Percentiles rank a stretch among this genome's conserved stretches.
phyloP scores from a whole-genome alignment of 2,888 invertebrate species.

The Drosophila vallismaia region DNA sequence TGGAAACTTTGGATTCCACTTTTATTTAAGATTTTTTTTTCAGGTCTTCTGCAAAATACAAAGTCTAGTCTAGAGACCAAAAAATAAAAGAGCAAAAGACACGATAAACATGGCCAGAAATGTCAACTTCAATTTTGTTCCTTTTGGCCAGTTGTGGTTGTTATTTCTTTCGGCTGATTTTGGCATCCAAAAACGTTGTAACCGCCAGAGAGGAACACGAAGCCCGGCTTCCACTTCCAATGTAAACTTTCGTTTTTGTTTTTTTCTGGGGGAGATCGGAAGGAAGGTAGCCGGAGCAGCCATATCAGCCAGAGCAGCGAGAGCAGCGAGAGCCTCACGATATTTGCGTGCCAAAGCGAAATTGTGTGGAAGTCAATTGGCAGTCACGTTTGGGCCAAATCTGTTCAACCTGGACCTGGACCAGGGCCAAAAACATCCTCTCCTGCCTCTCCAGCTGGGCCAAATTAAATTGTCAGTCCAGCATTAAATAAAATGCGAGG shows the following conservation, averaged over 20 bases:
- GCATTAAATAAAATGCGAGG: slow-evolving; percentile 8
- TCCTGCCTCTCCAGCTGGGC: slow-evolving; percentile 40
- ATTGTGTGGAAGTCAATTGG: slow-evolving; percentile 77
- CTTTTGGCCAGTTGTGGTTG: slow-evolving; percentile 6
- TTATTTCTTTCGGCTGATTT: slow-evolving; percentile 22
- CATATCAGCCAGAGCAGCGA: too few species aligned
- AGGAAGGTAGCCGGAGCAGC: slow-evolving; percentile 47
- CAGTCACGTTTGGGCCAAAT: slow-evolving; percentile 61
- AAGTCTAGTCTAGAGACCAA: slow-evolving; percentile 6
- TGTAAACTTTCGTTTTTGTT: slow-evolving; percentile 65
- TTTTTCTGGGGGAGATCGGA: slow-evolving; percentile 32
- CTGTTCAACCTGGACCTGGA: slow-evolving; percentile 15
- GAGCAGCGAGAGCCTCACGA: slow-evolving; percentile 56
- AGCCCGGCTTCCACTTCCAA: slow-evolving; percentile 32
- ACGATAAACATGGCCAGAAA: slow-evolving; percentile 48
- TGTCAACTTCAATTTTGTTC: slow-evolving; percentile 38
- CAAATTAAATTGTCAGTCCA: slow-evolving; percentile 71
- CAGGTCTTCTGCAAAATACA: background rate
- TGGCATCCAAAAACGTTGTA: slow-evolving; percentile 46
- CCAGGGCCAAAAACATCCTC: slow-evolving; percentile 20
- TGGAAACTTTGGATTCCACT: slow-evolving; percentile 38
- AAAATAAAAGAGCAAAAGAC: slow-evolving; percentile 17
- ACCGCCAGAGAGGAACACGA: slow-evolving; percentile 52
- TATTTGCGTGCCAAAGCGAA: slow-evolving; percentile 71
- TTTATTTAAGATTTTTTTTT: slow-evolving; percentile 21